Percentiles rank a stretch among this genome's conserved stretches.
Evolutionary conservation across 2,888 invertebrate species (phyloP).

Genomic region (Gandaritis pyraliata): DNA sequence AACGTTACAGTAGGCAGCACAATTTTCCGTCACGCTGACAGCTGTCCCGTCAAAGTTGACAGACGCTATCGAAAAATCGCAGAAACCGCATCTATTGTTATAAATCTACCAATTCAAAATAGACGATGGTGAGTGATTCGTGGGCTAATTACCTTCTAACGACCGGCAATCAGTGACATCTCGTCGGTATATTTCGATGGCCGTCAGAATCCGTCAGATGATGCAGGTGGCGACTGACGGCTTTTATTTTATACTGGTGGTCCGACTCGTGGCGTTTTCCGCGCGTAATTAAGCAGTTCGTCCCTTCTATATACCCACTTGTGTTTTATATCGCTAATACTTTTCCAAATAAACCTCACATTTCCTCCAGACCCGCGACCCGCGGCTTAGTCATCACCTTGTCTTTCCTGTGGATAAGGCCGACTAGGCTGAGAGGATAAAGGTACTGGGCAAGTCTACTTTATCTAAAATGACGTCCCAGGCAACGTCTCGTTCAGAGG

Average conservation of each 20-base stretch:
- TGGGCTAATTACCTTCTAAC: conserved; percentile 82
- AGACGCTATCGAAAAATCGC: conserved; percentile 46
- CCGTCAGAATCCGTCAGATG: conserved; percentile 57
- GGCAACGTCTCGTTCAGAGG: too few relatives aligned
- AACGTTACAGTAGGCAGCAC: too few relatives aligned
- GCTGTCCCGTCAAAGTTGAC: conserved; percentile 36
- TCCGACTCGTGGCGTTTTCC: neutral
- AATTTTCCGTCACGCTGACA: conserved; percentile 40
- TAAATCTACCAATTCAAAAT: conserved; percentile 58
- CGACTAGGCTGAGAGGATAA: too few relatives aligned
- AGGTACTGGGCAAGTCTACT: too few relatives aligned
- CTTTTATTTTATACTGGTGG: conserved; percentile 75
- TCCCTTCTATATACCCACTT: neutral
- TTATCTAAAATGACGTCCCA: too few relatives aligned
- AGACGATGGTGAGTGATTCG: conserved; percentile 74
- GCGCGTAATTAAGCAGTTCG: neutral
- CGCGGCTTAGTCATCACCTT: too few relatives aligned
- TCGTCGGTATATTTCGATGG: conserved; percentile 71
- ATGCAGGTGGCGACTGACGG: conserved; percentile 70
- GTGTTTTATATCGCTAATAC: too few relatives aligned
- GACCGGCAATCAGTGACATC: conserved; percentile 78
- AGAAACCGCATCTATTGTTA: conserved; percentile 45
- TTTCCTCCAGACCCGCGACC: too few relatives aligned
- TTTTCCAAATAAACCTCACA: too few relatives aligned
- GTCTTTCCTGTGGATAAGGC: too few relatives aligned